phyloP scores from a whole-genome alignment of 1,140 invertebrate genomes.

The Zelostemma sp. region DNA sequence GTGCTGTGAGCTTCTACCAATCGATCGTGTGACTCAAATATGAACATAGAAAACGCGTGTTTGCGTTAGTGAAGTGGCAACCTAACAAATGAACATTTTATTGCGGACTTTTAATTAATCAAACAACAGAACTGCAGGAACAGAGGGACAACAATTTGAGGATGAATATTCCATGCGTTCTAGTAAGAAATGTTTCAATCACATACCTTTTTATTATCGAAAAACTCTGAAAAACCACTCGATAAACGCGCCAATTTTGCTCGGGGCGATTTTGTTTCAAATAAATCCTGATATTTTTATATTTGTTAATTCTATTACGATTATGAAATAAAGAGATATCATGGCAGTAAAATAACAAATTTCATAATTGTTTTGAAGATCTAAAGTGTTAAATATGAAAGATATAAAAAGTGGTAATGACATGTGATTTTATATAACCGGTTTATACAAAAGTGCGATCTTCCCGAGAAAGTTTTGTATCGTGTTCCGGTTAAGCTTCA shows the following conservation, averaged over 20 bases:
- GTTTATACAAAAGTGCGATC: neutral
- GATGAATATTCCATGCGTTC: conserved; percentile 44
- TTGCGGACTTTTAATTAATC: conserved; percentile 30
- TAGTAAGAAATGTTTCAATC: conserved; percentile 24
- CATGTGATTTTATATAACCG: neutral
- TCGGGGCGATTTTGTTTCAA: too few species aligned
- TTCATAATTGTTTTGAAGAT: too few species aligned
- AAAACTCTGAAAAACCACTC: too few species aligned
- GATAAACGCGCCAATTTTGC: too few species aligned
- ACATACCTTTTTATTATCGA: too few species aligned
- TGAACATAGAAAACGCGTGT: conserved; percentile 61
- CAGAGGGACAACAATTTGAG: conserved; percentile 28
- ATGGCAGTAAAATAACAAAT: too few species aligned
- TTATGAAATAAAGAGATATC: too few species aligned
- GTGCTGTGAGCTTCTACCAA: conserved; percentile 64
- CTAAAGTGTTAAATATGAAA: too few species aligned
- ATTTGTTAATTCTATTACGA: too few species aligned
- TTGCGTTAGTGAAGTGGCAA: conserved; percentile 48
- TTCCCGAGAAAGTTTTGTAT: conserved; percentile 1
- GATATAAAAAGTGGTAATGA: too few species aligned
- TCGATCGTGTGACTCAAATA: conserved; percentile 60
- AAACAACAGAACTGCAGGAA: conserved; percentile 13
- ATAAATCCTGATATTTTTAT: too few species aligned
- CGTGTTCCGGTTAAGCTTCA: neutral
- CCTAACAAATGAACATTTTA: conserved; percentile 34